Evolutionary conservation across 1,140 invertebrate species (phyloP).

Genomic region (Ctenoplectra terminalis): DNA sequence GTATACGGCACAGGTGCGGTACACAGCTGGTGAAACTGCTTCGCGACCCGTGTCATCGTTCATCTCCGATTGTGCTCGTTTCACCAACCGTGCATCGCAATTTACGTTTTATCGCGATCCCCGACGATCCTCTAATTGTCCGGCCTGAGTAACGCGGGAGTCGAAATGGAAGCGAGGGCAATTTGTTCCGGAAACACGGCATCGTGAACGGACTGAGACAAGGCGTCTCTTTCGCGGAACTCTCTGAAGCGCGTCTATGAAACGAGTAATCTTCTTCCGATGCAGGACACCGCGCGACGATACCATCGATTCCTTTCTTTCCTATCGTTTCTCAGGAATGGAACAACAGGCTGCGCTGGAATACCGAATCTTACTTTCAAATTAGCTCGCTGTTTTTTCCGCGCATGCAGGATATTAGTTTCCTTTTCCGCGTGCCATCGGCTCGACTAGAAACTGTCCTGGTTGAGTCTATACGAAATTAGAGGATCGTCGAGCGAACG

Average conservation of each 20-base stretch:
- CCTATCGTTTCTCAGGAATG: neutral
- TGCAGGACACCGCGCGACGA: slow-evolving; percentile 4
- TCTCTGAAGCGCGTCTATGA: neutral
- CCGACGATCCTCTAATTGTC: slow-evolving; percentile 56
- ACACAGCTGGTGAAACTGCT: slow-evolving; percentile 58
- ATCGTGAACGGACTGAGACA: neutral
- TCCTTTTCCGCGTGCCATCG: neutral
- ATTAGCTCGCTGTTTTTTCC: slow-evolving; percentile 4
- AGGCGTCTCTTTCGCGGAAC: neutral
- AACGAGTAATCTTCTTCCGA: neutral
- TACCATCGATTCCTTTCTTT: slow-evolving; percentile 33
- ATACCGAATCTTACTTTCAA: slow-evolving; percentile 29
- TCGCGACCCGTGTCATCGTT: slow-evolving; percentile 42
- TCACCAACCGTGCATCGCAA: slow-evolving; percentile 43
- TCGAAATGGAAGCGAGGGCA: neutral
- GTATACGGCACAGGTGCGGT: slow-evolving; percentile 57
- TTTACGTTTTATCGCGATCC: slow-evolving; percentile 47
- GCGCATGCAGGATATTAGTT: neutral
- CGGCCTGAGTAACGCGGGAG: neutral
- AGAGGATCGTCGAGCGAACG: slow-evolving; percentile 34
- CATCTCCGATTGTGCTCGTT: slow-evolving; percentile 48
- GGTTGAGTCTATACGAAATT: neutral
- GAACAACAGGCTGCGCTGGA: neutral
- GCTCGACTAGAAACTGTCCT: no score
- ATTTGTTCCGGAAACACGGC: slow-evolving; percentile 28